These are phyloP conservation scores for Psammodynastes pulverulentus DNA, from an alignment of 2,113 vertebrate species.

Conservation along the genomic window DNA sequence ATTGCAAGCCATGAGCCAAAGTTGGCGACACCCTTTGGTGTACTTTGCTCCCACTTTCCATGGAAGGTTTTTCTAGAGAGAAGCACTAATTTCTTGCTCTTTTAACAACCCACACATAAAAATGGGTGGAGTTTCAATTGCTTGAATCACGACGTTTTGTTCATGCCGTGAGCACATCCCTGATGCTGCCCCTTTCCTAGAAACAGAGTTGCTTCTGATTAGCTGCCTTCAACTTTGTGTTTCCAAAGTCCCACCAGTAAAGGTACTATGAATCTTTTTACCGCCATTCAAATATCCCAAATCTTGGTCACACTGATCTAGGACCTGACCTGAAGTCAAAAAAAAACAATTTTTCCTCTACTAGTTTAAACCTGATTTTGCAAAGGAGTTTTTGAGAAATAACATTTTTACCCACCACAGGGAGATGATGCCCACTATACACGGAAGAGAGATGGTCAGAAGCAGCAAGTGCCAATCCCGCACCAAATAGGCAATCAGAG, in stretches of 20 bases:
- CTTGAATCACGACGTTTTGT: not conserved
- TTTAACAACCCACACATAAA: not conserved
- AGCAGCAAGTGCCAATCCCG: constrained; percentile 77
- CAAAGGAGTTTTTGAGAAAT: no score
- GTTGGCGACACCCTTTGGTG: not conserved
- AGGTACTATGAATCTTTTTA: not conserved
- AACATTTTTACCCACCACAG: constrained; percentile 70
- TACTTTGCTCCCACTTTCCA: not conserved
- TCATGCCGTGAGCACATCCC: not conserved
- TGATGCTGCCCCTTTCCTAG: not conserved
- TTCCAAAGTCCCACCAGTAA: not conserved
- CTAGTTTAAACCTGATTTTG: not conserved
- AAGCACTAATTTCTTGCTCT: not conserved
- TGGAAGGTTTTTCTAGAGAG: not conserved
- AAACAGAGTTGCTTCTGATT: not conserved
- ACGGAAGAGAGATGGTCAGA: constrained; percentile 72
- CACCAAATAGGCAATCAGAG: constrained; percentile 73
- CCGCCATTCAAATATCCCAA: not conserved
- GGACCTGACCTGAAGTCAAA: not conserved
- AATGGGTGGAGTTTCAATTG: not conserved
- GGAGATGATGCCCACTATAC: constrained; percentile 61
- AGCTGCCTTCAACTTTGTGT: not conserved
- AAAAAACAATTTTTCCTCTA: not conserved
- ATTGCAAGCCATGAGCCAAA: not conserved
- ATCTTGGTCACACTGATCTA: not conserved